Conservation (phyloP, 1,140 invertebrate species). For the Heliconius eleuchia region DNA sequence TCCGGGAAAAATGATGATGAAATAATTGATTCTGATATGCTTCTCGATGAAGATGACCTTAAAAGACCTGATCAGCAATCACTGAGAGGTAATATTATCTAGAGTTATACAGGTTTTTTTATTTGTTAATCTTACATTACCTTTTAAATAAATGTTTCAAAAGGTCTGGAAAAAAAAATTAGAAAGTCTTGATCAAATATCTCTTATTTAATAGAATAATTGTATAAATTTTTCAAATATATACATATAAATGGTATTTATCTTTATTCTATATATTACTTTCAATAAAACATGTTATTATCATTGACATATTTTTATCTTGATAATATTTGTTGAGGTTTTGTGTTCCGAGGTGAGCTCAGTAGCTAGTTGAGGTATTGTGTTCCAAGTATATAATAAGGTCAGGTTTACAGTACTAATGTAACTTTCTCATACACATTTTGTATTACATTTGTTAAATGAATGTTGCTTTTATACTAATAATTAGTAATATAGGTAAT, state of each 20-base stretch:
- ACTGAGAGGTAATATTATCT: constrained; percentile 85
- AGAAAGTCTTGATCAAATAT: neutral
- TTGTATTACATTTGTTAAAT: constrained; percentile 3
- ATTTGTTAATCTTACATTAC: no score
- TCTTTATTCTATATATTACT: neutral
- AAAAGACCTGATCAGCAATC: constrained; percentile 91
- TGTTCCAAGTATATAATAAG: constrained; percentile 47
- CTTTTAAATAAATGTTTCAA: neutral
- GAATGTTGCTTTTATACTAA: neutral
- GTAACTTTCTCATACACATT: neutral
- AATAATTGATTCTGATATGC: constrained; percentile 92
- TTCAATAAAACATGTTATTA: neutral
- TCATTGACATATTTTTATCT: constrained; percentile 31
- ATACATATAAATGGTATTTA: no score
- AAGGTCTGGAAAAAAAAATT: neutral
- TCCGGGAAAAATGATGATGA: constrained; percentile 89
- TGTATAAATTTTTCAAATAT: no score
- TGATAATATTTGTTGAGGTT: constrained; percentile 48
- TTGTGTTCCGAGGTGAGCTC: constrained; percentile 46
- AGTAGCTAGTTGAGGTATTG: constrained; percentile 53
- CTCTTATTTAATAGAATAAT: neutral
- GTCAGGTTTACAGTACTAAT: neutral
- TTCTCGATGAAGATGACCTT: constrained; percentile 94
- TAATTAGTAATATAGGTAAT: neutral
- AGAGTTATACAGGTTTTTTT: neutral